A percentile compares a stretch with the other conserved stretches of the same genome.
Conservation (phyloP, 2,113 vertebrate genomes). For the Mastomys natalensis region DNA sequence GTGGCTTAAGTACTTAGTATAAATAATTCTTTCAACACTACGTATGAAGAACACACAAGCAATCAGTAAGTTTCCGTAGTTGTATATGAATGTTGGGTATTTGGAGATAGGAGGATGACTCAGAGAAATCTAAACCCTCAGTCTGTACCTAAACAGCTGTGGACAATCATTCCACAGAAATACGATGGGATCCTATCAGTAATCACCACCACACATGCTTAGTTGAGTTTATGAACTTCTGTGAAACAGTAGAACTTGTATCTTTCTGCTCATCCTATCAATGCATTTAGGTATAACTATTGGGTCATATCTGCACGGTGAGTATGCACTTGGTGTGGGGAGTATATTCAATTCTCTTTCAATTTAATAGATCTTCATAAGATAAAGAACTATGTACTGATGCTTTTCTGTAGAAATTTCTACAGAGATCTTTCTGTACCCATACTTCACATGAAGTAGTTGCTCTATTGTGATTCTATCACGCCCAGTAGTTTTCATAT, state of each 20-base stretch:
- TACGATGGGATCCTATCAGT: slow-evolving; percentile 2
- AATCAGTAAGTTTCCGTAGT: background rate
- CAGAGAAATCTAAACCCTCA: background rate
- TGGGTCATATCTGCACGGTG: background rate
- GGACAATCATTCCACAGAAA: slow-evolving; percentile 32
- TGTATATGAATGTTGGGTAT: background rate
- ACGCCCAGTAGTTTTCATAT: background rate
- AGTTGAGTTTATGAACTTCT: slow-evolving; percentile 46
- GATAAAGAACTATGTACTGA: background rate
- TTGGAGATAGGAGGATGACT: slow-evolving; percentile 33
- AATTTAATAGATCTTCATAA: background rate
- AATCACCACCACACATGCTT: slow-evolving; percentile 9
- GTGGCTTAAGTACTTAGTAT: background rate
- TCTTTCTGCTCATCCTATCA: slow-evolving; percentile 15
- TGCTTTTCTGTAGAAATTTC: background rate
- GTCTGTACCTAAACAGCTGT: slow-evolving; percentile 27
- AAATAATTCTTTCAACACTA: background rate
- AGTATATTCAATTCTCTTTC: background rate
- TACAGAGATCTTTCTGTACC: background rate
- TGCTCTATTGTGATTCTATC: too few species aligned
- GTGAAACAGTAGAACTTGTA: background rate
- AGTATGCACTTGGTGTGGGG: background rate
- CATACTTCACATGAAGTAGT: background rate
- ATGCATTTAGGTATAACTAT: background rate
- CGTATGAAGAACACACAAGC: background rate